Conservation (phyloP, 2,113 vertebrate species). For the Excalfactoria chinensis region DNA sequence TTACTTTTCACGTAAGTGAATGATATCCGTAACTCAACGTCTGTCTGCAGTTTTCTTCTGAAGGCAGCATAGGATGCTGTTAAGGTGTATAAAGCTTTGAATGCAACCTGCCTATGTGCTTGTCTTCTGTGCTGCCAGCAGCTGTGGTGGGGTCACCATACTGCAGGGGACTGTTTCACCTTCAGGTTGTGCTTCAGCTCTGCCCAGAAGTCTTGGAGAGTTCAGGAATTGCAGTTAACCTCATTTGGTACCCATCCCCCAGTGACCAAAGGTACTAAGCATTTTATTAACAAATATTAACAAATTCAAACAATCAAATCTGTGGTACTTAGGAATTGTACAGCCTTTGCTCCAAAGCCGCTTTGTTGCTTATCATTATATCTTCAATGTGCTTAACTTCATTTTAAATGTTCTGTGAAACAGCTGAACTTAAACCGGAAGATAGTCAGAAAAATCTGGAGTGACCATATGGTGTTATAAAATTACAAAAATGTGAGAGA, state of each 20-base stretch:
- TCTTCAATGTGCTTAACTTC: constrained; percentile 56
- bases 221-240: background rate
- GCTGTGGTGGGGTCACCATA: background rate
- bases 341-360: background rate
- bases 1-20: background rate
- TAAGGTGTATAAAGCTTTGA: background rate
- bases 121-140: background rate
- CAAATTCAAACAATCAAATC: background rate
- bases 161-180: background rate
- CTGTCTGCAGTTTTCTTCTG: background rate
- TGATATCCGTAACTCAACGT: no score
- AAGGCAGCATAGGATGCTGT: background rate
- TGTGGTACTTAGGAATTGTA: background rate
- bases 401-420: constrained; percentile 44
- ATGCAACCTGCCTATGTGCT: accelerated
- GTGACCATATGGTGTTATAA: constrained; percentile 69
- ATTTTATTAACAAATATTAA: background rate
- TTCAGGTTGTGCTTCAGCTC: background rate
- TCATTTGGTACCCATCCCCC: background rate
- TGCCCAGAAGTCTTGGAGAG: background rate
- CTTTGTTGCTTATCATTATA: background rate
- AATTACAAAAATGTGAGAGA: constrained; percentile 55
- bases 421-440: constrained; percentile 56
- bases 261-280: background rate
- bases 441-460: constrained; percentile 55